Base-by-base conservation (phyloP, 2,888 invertebrate genomes). In the Crioceris asparagi region DNA sequence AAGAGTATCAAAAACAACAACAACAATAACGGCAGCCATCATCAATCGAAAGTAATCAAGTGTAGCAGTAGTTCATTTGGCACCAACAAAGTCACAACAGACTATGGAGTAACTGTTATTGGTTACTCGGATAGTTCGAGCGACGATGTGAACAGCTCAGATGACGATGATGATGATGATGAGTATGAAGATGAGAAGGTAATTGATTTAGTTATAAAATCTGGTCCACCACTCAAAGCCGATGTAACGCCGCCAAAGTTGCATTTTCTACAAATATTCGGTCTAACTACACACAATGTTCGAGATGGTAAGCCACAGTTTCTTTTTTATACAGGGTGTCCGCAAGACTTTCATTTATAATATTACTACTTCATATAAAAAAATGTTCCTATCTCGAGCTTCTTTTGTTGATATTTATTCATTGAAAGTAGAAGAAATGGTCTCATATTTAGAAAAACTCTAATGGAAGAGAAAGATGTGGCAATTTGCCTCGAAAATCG, bases 231-330 rank as follows among this genome's bases (percentile, higher is more conserved):
- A 5, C 60, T 65, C n/a, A 67, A 68, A 45, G 57, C 66, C 12
- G 69, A 71, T 45, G 60, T 65, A 37, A 62, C 65, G 10, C 63
- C 68, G 18, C 65, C 67, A 32, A 74, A 82, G 56, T 56, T 72
- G 11, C 64, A 72, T 11, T 81, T 81, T 56, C 65, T 82, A 35
- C 68, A 74, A 17, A 66, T 70, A 47, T 74, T 81, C 44, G 73
- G 69, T 33, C 61, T 82, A 40, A 77, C 76, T 5, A 75, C 80
- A n/a, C 67, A 69, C 37, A 64, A 66, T 33, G 65, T 59, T 44
- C 74, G 65, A 50, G 76, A 75, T 65, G 77, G 81, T 80, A 65
- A 65, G 65, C 51, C n/a, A n/a, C n/a, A n/a, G n/a, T n/a, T n/a
- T n/a, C n/a, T n/a, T n/a, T n/a, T n/a, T n/a, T n/a, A n/a, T n/a